Evolutionary conservation across 2,113 vertebrate species (phyloP).

Genomic region (Meriones unguiculatus): DNA sequence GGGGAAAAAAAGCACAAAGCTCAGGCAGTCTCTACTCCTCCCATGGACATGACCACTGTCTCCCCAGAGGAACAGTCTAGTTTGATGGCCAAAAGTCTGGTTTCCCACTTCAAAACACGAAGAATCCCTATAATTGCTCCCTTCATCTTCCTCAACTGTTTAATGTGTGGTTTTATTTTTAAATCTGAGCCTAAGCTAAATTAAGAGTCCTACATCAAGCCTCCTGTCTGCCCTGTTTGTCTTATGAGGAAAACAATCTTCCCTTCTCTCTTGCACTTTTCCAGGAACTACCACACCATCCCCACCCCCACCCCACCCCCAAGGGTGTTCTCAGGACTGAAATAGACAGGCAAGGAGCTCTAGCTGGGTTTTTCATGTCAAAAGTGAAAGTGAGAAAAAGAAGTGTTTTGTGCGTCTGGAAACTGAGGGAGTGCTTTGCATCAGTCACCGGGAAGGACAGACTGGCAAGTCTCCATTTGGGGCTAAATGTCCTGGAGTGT

Average conservation of each 20-base stretch:
- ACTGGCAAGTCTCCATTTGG: constrained; percentile 66
- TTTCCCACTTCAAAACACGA: not conserved
- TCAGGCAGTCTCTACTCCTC: not conserved
- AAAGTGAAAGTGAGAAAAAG: constrained; percentile 63
- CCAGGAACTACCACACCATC: constrained; percentile 15
- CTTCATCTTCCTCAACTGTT: not conserved
- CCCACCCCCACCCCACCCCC: not conserved
- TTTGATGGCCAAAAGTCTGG: constrained; percentile 3
- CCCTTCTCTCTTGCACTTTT: constrained; percentile 36
- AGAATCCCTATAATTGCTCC: not conserved
- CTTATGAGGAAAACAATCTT: constrained; percentile 30
- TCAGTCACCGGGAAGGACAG: constrained; percentile 57
- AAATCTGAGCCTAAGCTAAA: constrained; percentile 38
- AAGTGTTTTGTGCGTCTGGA: constrained; percentile 52
- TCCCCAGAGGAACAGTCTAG: not conserved
- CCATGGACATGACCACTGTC: not conserved
- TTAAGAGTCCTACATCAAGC: constrained; percentile 38
- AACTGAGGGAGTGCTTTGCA: constrained; percentile 49
- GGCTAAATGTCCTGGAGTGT: constrained; percentile 69
- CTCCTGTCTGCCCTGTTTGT: constrained; percentile 45
- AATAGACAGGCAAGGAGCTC: not conserved
- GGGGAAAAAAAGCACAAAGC: not conserved
- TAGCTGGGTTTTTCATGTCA: constrained; percentile 15
- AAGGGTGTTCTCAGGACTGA: constrained; percentile 43
- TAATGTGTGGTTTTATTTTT: constrained; percentile 29